A percentile compares a stretch with the other conserved stretches of the same genome.
phyloP scores from a whole-genome alignment of 92 coral and sea anemone genomes.

The Micromussa lordhowensis region DNA sequence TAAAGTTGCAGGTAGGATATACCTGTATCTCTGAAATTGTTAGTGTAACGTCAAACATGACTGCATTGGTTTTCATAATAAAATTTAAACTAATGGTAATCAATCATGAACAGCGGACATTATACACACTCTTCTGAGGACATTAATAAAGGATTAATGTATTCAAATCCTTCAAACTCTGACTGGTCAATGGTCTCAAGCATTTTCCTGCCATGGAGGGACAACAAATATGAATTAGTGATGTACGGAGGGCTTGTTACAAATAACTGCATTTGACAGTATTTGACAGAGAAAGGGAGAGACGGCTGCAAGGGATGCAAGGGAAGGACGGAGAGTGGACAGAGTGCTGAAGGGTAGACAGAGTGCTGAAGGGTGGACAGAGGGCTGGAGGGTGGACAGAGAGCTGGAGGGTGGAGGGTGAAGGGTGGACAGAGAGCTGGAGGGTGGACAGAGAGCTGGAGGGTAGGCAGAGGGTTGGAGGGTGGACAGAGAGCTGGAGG shows the following conservation, averaged over 20 bases:
- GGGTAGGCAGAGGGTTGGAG: not conserved
- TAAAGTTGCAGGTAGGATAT: not conserved
- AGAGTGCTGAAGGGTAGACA: no score
- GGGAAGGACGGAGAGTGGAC: no score
- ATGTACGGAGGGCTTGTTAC: no score
- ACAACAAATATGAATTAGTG: not conserved
- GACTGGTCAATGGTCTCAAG: conserved; percentile 98
- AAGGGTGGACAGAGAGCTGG: no score
- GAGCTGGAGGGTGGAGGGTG: no score
- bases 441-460: not conserved
- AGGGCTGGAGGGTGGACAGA: no score
- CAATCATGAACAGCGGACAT: not conserved
- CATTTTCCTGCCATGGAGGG: conserved; percentile 71
- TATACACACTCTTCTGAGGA: conserved; percentile 96
- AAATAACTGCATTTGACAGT: not conserved
- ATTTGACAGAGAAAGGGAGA: no score
- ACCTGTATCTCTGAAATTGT: not conserved
- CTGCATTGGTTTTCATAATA: not conserved
- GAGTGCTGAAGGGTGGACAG: no score
- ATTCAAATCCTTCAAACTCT: conserved; percentile 98
- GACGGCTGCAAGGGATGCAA: no score
- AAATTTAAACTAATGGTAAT: not conserved
- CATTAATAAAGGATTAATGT: conserved; percentile 95
- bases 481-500: not conserved
- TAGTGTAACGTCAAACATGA: not conserved